Evolutionary conservation across 2,888 invertebrate genomes (phyloP), one percentile per base, ranked within the genome.

Genomic region (Zonitis immaculata): DNA sequence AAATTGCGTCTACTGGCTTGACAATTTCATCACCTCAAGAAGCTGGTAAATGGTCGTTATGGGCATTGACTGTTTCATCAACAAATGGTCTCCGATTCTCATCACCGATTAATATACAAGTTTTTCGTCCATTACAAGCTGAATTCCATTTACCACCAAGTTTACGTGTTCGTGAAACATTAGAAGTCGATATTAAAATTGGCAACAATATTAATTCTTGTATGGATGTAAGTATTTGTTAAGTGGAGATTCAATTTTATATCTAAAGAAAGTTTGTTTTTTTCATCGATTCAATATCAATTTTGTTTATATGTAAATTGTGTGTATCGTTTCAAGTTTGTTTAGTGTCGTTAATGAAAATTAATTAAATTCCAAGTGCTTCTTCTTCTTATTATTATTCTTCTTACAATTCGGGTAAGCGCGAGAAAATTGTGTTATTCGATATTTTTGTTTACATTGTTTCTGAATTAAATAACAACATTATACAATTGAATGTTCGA

Each of bases 101-200:
- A 0, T 76, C 82, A 0, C 82, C 84, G 0, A 75, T 80, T n/a
- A 78, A 78, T 49, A 77, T 84, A 58, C 80, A 81, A 64, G 83
- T 84, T 32, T 83, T 84, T 70, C 75, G 82, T 2, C 83, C 84
- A 0, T 78, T 85, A 8, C 82, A 83, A 61, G 78, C 84, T 53
- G 82, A 84, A 71, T 83, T 85, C 67, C 74, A 79, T 0, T 73
- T 84, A 5, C 85, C 85, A 4, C 78, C 80, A 0, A 81, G 80
- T 1, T 68, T 85, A 63, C 79, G 81, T 60, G 84, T 84, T 8
- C 80, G 85, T 0, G 85, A 85, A 68, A 81, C 83, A 0, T 78
- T 84, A 0, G 84, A 85, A 67, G 82, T 85, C n/a, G 85, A 85
- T 62, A 83, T 85, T 59, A 84, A 83, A 72, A 85, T 85, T 52